A percentile compares a stretch with the other conserved stretches of the same genome.
Conservation (phyloP, 2,113 vertebrate species). For the Gadus chalcogrammus region DNA sequence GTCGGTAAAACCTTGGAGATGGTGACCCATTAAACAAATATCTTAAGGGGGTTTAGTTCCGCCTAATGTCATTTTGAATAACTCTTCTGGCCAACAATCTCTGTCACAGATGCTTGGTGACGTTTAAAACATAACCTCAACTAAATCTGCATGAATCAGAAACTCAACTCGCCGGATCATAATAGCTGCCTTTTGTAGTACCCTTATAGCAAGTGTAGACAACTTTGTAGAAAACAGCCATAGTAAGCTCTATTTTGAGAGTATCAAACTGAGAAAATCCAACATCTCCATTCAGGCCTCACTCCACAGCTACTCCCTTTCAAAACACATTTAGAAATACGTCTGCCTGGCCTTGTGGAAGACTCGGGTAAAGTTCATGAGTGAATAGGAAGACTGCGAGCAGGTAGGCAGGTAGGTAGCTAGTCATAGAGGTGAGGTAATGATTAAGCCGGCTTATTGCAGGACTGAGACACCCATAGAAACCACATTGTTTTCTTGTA, state of each 20-base stretch:
- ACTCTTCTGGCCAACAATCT: constrained; percentile 8
- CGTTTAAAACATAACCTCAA: constrained; percentile 19
- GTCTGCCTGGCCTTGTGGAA: no score
- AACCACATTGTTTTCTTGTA: no score
- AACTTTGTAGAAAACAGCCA: neutral
- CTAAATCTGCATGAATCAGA: constrained; percentile 35
- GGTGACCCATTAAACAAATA: neutral
- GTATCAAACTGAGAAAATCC: no score
- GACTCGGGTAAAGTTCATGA: no score
- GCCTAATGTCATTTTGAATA: constrained; percentile 3
- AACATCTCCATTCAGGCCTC: neutral
- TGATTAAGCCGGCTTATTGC: no score
- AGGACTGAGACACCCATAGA: no score
- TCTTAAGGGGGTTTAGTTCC: neutral
- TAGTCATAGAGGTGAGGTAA: no score
- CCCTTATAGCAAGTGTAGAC: neutral
- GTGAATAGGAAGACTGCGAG: no score
- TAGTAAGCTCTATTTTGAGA: no score
- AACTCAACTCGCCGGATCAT: neutral
- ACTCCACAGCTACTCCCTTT: neutral
- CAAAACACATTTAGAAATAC: neutral
- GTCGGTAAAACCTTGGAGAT: neutral
- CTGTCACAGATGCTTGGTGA: constrained; percentile 27
- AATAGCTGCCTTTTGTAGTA: no score
- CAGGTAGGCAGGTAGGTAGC: no score